Conservation (phyloP, 2,888 invertebrate genomes). For the Hydrotaea cyrtoneurina region DNA sequence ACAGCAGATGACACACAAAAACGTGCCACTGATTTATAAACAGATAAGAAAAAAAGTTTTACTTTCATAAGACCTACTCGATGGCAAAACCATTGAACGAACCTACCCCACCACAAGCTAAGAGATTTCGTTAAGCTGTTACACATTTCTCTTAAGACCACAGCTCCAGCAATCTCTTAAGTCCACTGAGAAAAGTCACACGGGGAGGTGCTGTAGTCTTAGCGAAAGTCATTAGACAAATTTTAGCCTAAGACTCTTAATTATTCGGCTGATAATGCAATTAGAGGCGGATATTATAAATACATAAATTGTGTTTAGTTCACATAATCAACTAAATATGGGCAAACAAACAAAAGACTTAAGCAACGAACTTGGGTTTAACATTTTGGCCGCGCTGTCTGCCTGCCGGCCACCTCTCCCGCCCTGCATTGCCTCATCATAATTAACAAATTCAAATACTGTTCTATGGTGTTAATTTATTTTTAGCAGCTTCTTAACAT, state of each 20-base stretch:
- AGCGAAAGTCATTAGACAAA: too few species aligned
- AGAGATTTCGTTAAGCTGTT: not conserved
- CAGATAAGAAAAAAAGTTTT: not conserved
- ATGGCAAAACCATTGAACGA: not conserved
- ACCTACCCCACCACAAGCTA: not conserved
- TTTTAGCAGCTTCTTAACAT: conserved; percentile 6
- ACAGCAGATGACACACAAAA: conserved; percentile 24
- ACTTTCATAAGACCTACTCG: conserved; percentile 1
- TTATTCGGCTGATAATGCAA: conserved; percentile 21
- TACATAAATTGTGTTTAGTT: conserved; percentile 10
- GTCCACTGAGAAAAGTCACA: too few species aligned
- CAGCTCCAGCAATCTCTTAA: not conserved
- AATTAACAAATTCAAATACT: conserved; percentile 26
- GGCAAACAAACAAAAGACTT: conserved; percentile 44
- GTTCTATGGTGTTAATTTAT: conserved; percentile 14
- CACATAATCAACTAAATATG: not conserved
- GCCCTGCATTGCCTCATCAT: not conserved
- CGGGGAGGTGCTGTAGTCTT: too few species aligned
- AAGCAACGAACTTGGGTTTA: conserved; percentile 41
- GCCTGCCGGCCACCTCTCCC: not conserved
- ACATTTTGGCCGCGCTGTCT: not conserved
- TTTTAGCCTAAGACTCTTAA: not conserved
- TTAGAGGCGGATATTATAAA: conserved; percentile 18
- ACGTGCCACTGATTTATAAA: conserved; percentile 15
- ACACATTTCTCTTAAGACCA: conserved; percentile 17